phyloP scores from a whole-genome alignment of 2,888 invertebrate genomes.

The Oegoconia quadripuncta region DNA sequence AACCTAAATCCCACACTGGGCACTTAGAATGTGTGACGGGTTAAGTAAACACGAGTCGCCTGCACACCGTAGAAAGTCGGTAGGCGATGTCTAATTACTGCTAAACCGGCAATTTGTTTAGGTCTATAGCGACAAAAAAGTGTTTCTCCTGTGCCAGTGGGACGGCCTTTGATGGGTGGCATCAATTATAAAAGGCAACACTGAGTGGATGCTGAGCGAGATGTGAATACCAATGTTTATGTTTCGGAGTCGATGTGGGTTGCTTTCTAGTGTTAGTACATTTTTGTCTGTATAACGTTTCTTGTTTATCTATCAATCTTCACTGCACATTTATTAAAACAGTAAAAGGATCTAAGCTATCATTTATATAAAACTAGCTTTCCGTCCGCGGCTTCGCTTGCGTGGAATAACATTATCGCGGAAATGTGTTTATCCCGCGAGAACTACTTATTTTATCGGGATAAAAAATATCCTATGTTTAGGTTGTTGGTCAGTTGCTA shows the following conservation, averaged over 20 bases:
- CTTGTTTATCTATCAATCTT: too few species aligned
- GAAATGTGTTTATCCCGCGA: too few species aligned
- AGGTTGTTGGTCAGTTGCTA: too few species aligned
- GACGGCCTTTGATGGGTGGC: slow-evolving; percentile 22
- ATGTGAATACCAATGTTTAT: neutral
- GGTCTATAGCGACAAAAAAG: slow-evolving; percentile 28
- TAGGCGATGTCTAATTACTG: slow-evolving; percentile 26
- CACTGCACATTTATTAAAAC: too few species aligned
- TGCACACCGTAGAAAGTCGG: slow-evolving; percentile 22
- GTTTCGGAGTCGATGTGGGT: neutral
- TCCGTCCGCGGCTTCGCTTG: too few species aligned
- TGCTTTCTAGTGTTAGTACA: too few species aligned
- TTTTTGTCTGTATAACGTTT: too few species aligned
- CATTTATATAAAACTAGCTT: too few species aligned
- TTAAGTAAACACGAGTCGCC: slow-evolving; percentile 26
- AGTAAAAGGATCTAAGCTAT: too few species aligned
- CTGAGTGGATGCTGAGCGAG: neutral
- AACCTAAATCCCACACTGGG: neutral
- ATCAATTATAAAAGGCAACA: slow-evolving; percentile 11
- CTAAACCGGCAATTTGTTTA: slow-evolving; percentile 31
- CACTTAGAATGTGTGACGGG: slow-evolving; percentile 20
- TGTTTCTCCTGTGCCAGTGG: slow-evolving; percentile 21
- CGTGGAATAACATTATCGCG: too few species aligned
- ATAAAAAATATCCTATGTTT: too few species aligned
- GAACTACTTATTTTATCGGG: too few species aligned